A percentile compares a stretch with the other conserved stretches of the same genome.
Evolutionary conservation across 2,113 vertebrate genomes (phyloP).

Genomic region (Barbus barbus): DNA sequence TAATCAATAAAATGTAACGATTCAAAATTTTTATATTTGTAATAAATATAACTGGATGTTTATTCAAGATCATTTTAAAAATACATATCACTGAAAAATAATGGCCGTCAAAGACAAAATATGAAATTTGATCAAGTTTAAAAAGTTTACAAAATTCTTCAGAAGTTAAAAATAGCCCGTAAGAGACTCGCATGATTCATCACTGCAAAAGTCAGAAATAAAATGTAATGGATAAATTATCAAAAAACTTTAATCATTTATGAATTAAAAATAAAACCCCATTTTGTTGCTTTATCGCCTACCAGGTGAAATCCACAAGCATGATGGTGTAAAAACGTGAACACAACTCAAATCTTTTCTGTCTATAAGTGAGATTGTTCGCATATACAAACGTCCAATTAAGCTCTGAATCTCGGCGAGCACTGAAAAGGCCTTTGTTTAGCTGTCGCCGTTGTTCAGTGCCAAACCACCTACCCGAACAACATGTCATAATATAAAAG

Average conservation of each 20-base stretch:
- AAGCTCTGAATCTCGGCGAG: background rate
- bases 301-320: background rate
- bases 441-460: background rate
- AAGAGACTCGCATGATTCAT: background rate
- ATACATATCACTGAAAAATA: too few species aligned
- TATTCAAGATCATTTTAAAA: too few species aligned
- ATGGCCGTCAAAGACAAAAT: too few species aligned
- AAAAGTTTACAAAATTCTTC: too few species aligned
- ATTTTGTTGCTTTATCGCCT: background rate
- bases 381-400: background rate
- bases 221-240: background rate
- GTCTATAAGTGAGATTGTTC: background rate
- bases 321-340: background rate
- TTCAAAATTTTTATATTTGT: background rate
- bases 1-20: too few species aligned
- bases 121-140: too few species aligned
- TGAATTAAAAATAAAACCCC: background rate
- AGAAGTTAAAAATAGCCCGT: too few species aligned
- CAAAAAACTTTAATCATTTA: background rate
- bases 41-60: background rate
- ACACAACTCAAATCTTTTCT: background rate
- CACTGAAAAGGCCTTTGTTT: slow-evolving; percentile 13
- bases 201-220: background rate
- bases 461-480: slow-evolving; percentile 35
- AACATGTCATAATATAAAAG: slow-evolving; percentile 28